Evolutionary conservation across 2,797 vertebrate genomes (phyloP).

Genomic region (Macroramphosus scolopax): DNA sequence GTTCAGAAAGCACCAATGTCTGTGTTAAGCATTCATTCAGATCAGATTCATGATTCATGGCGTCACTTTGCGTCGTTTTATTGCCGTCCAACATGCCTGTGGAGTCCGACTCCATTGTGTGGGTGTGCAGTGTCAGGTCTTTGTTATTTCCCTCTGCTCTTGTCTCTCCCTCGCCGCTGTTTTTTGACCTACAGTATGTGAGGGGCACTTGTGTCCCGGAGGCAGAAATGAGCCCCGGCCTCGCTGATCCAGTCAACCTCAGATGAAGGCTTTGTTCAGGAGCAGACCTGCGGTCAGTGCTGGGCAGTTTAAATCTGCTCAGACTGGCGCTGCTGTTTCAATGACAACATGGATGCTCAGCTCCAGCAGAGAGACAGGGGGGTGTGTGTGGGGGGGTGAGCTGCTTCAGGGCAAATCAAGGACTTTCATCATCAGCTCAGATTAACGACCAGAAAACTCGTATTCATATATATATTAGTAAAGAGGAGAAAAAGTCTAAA

Average conservation of each 20-base stretch:
- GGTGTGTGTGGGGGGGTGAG: conserved; percentile 5
- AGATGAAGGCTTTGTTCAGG: conserved; percentile 51
- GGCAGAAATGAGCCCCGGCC: conserved; percentile 41
- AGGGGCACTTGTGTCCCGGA: conserved; percentile 49
- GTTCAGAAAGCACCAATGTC: too few relatives aligned
- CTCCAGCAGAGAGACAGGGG: conserved; percentile 11
- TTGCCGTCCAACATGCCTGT: conserved; percentile 2
- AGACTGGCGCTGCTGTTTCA: conserved; percentile 30
- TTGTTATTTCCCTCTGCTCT: conserved; percentile 9
- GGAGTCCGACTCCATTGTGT: conserved; percentile 34
- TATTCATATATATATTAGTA: neutral
- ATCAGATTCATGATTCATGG: conserved; percentile 46
- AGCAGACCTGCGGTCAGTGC: conserved; percentile 42
- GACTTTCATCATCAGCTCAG: too few relatives aligned
- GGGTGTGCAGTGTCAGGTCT: conserved; percentile 38
- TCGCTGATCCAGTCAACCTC: conserved; percentile 42
- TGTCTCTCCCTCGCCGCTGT: conserved; percentile 9
- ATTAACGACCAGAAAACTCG: conserved; percentile 2
- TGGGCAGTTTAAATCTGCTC: conserved; percentile 49
- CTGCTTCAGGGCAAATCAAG: too few relatives aligned
- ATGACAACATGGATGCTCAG: conserved; percentile 40
- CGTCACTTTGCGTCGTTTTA: too few relatives aligned
- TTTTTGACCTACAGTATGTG: conserved; percentile 37
- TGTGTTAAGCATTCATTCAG: conserved; percentile 32
- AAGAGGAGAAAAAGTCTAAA: conserved; percentile 8